A percentile compares a stretch with the other conserved stretches of the same genome.
Conservation (phyloP, 2,113 vertebrate species). For the Uropsilus gracilis region DNA sequence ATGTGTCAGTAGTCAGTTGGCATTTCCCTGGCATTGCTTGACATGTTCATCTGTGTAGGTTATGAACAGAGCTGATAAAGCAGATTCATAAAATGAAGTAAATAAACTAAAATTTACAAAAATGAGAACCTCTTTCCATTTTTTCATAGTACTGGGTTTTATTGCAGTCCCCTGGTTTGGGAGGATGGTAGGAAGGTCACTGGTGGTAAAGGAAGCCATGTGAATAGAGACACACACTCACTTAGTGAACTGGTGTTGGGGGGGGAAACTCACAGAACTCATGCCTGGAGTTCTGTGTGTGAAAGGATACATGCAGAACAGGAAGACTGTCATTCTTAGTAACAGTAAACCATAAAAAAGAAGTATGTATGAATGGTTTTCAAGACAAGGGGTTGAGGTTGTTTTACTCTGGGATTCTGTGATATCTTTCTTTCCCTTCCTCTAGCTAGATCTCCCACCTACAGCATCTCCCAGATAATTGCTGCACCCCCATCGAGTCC, state of each 20-base stretch:
- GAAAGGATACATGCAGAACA: not conserved
- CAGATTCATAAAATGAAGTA: not conserved
- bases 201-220: fast-evolving
- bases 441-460: no score
- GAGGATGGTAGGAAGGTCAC: not conserved
- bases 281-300: not conserved
- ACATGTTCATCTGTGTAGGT: not conserved
- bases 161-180: not conserved
- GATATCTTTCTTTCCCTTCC: not conserved
- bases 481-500: not conserved
- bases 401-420: not conserved
- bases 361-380: not conserved
- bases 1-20: not conserved
- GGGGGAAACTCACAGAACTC: fast-evolving
- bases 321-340: not conserved
- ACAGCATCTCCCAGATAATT: no score
- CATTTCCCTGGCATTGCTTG: not conserved
- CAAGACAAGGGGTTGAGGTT: not conserved
- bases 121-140: not conserved
- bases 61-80: not conserved
- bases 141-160: not conserved
- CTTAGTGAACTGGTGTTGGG: fast-evolving
- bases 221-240: not conserved
- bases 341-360: not conserved
- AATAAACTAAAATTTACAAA: not conserved